Evolutionary conservation across 2,888 invertebrate genomes (phyloP), one percentile per base, ranked within the genome.

Genomic region (Eristalis tenax): DNA sequence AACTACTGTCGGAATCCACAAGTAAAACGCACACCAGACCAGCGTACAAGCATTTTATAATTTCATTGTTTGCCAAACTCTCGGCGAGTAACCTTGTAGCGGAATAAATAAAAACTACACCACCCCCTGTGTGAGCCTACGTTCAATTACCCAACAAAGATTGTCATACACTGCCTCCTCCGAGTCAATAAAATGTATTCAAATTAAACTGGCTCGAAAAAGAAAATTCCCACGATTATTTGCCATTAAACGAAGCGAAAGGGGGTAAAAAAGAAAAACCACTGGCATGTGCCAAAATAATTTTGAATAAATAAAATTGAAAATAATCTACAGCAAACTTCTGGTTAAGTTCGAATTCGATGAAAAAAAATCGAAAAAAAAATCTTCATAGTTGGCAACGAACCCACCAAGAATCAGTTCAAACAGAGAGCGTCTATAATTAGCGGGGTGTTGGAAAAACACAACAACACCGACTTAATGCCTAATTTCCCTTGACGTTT

Each of bases 201-300:
- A 63, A 38, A 57, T 13, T 22, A 22, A 50, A n/a, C 28, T 68
- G 18, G 22, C 57, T 69, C 35, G n/a, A 23, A 13, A 3, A 57
- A 8, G 6, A 13, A 71, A 40, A 73, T 66, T 73, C 79, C 65
- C 71, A 79, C 79, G 79, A 66, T 57, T 63, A 79, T 73, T 28
- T 59, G 56, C 50, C 50, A 50, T 8, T 18, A n/a, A 50, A 50
- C 2, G 50, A 18, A 18, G 40, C 1, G 40, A n/a, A 15, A 15
- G 40, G 4, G 5, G 4, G 1, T n/a, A 43, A 43, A 43, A 43
- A 40, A 43, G n/a, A 43, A 43, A 11, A 40, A 40, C 11, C 50
- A 1, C 6, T 50, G 18, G 50, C 18, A 50, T 50, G 32, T 18
- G 63, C 32, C 63, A 32, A 28, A 63, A 63, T 63, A 63, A n/a